Percentiles rank a stretch among this genome's conserved stretches.
Conservation (phyloP, 2,113 vertebrate species). For the Anthoscopus minutus region DNA sequence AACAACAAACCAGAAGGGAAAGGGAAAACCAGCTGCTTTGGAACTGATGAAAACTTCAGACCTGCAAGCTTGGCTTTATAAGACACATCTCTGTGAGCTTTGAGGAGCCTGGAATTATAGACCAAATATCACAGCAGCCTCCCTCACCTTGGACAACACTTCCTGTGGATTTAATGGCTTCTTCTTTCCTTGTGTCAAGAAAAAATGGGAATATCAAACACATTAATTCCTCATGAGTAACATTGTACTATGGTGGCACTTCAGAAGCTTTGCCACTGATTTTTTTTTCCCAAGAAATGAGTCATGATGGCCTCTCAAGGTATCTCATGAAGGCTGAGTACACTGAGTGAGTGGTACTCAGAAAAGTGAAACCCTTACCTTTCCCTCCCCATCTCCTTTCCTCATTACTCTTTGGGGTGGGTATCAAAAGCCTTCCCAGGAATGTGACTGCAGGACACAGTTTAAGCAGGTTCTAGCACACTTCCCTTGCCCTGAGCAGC, state of each 20-base stretch:
- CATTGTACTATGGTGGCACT: fast-evolving
- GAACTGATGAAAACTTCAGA: not conserved
- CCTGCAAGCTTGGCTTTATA: not conserved
- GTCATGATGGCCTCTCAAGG: not conserved
- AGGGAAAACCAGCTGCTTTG: not conserved
- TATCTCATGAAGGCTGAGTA: not conserved
- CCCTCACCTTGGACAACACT: not conserved
- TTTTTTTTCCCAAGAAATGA: not conserved
- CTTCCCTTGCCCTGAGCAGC: not conserved
- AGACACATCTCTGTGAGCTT: not conserved
- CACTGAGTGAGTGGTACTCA: not conserved
- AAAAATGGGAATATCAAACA: not conserved
- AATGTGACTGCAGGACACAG: not conserved
- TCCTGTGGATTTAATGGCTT: not conserved
- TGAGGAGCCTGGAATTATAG: not conserved
- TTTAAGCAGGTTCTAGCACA: not conserved
- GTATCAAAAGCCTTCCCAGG: not conserved
- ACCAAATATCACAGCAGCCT: not conserved
- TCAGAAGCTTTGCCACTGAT: not conserved
- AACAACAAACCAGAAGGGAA: not conserved
- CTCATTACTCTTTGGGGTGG: not conserved
- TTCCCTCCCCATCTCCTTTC: not conserved
- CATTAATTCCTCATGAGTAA: not conserved
- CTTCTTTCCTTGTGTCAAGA: not conserved
- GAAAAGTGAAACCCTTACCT: not conserved